Evolutionary conservation across 2,113 vertebrate species (phyloP).

Genomic region (Sturnira hondurensis): DNA sequence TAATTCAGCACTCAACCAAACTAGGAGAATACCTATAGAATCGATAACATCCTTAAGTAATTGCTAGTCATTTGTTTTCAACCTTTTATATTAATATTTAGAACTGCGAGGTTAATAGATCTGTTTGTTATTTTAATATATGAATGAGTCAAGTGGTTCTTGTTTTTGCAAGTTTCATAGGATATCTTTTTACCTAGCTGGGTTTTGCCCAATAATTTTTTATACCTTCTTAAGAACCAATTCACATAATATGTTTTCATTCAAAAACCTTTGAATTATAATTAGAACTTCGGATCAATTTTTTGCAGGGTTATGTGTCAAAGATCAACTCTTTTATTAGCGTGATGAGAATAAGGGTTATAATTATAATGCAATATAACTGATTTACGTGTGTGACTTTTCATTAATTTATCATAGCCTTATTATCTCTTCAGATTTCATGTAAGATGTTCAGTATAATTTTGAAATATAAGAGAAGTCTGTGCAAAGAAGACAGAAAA

Average conservation of each 20-base stretch:
- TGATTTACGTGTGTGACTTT: conserved; percentile 46
- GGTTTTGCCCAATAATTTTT: not conserved
- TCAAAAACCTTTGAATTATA: conserved; percentile 37
- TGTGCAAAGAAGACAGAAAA: not conserved
- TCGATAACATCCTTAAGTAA: not conserved
- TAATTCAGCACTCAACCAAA: not conserved
- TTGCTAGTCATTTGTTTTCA: not conserved
- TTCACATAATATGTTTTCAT: not conserved
- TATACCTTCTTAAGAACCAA: not conserved
- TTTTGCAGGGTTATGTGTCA: conserved; percentile 30
- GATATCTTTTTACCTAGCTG: not conserved
- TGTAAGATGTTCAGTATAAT: not conserved
- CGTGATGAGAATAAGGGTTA: conserved; percentile 29
- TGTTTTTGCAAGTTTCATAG: not conserved
- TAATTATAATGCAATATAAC: conserved; percentile 43
- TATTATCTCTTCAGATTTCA: conserved; percentile 16
- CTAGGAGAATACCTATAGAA: not conserved
- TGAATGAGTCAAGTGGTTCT: not conserved
- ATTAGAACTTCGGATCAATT: conserved; percentile 11
- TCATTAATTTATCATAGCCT: conserved; percentile 33
- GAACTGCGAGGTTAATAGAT: not conserved
- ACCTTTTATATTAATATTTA: not conserved
- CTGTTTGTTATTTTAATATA: not conserved
- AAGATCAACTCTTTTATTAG: conserved; percentile 48
- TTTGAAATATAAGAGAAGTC: not conserved